Base-by-base conservation (phyloP, 2,888 invertebrate genomes). In the Lacanobia oleracea region DNA sequence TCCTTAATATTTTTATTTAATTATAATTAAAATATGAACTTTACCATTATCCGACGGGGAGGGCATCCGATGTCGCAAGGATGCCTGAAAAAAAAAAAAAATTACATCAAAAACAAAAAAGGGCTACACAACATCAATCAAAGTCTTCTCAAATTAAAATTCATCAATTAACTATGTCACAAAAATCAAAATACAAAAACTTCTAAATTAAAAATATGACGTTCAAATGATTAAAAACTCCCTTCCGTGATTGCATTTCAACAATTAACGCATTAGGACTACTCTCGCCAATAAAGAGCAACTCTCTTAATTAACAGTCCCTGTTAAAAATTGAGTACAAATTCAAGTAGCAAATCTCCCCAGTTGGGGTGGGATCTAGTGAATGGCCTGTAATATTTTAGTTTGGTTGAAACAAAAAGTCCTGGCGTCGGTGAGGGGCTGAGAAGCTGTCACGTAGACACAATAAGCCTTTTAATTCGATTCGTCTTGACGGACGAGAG, bases 401-500 rank as follows among this genome's bases (percentile, higher is more conserved):
- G 96, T 96, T 95, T 95, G 93, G 91, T 93, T 93, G 94, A 95
- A 94, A 95, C 95, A 96, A 95, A 94, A 96, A 95, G 92, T 89
- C 86, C 77, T 87, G 88, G 88, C 88, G 89, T 85, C 78, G 18
- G 77, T 87, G 91, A 90, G 91, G 93, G 92, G 92, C 88, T 88
- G 88, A 88, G 86, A 86, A 88, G 91, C 94, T 94, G 95, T 95
- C 96, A 96, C 95, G 95, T 95, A 94, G 95, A 95, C 96, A 95
- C 95, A 95, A 95, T 96, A 95, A 96, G 95, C 96, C 95, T 95
- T 96, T 95, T 95, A 95, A 95, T 96, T 96, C 95, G 95, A 96
- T 95, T 95, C 96, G 94, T 95, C 96, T 94, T 93, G 95, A 94
- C 94, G 95, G 94, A 94, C 95, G 92, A 91, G 92, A 93, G 95